These are phyloP conservation scores for Copidosoma floridanum DNA, from an alignment of 1,140 invertebrate genomes.

Conservation along the genomic window DNA sequence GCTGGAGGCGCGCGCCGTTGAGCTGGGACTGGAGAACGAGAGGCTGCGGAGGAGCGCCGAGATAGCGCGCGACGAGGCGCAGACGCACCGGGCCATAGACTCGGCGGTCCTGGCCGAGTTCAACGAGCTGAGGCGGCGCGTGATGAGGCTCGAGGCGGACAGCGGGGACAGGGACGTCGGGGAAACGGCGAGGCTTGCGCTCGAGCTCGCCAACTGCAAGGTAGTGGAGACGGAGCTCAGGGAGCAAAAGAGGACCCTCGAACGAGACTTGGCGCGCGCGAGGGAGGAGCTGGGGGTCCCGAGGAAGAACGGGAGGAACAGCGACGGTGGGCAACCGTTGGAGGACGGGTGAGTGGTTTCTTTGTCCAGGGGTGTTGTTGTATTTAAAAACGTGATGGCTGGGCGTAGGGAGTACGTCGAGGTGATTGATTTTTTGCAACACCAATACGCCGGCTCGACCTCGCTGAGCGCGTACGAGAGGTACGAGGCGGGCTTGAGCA, in stretches of 20 bases:
- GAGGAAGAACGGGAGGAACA: background rate
- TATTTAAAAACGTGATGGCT: background rate
- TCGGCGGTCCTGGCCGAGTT: conserved; percentile 55
- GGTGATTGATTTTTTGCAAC: conserved; percentile 42
- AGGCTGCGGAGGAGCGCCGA: conserved; percentile 39
- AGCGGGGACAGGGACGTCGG: conserved; percentile 65
- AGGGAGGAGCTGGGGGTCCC: conserved; percentile 37
- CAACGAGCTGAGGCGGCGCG: conserved; percentile 64
- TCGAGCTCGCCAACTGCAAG: conserved; percentile 43
- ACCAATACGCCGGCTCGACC: conserved; percentile 44
- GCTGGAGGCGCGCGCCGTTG: conserved; percentile 19
- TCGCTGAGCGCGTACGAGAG: conserved; percentile 41
- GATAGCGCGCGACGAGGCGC: conserved; percentile 47
- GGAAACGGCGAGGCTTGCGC: conserved; percentile 57
- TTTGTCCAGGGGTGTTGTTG: background rate
- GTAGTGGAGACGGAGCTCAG: conserved; percentile 36
- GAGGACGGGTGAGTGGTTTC: background rate
- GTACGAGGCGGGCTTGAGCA: conserved; percentile 30
- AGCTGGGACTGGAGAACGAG: conserved; percentile 36
- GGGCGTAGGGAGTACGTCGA: conserved; percentile 34
- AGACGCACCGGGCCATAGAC: conserved; percentile 40
- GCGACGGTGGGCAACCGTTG: background rate
- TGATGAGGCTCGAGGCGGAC: conserved; percentile 45
- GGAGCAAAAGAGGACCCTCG: conserved; percentile 31
- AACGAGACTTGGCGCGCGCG: conserved; percentile 37